phyloP scores from a whole-genome alignment of 2,113 vertebrate species.

The Dasyprocta punctata region DNA sequence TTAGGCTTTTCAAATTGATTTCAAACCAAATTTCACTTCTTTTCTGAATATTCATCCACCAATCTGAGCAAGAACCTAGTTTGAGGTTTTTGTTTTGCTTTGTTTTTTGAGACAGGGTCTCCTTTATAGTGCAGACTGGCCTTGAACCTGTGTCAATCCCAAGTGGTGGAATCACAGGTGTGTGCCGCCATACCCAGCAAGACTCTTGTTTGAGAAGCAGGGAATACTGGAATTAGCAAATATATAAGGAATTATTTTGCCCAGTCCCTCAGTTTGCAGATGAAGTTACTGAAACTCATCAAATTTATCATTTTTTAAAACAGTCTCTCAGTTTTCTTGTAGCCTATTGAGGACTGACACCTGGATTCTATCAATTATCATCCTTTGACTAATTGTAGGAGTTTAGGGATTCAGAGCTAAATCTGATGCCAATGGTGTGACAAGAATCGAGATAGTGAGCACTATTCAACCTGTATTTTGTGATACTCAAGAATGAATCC shows the following conservation, averaged over 20 bases:
- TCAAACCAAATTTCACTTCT: neutral
- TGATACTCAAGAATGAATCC: neutral
- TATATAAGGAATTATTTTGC: neutral
- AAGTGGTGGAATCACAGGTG: neutral
- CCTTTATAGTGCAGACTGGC: too few species aligned
- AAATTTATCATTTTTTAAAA: neutral
- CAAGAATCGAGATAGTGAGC: neutral
- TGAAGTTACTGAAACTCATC: neutral
- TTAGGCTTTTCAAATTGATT: neutral
- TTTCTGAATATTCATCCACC: neutral
- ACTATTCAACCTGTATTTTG: neutral
- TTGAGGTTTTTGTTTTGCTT: neutral
- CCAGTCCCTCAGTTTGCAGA: neutral
- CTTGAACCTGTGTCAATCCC: neutral
- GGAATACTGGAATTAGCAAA: neutral
- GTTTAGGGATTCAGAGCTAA: neutral
- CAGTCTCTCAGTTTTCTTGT: neutral
- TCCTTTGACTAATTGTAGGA: neutral
- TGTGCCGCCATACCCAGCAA: neutral
- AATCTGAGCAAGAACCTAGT: neutral
- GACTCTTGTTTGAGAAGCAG: neutral
- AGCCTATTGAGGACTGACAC: neutral
- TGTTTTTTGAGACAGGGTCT: neutral
- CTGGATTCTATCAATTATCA: neutral
- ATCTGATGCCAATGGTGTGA: neutral